Conservation (phyloP, 1,140 invertebrate genomes). For the Liolophura sinensis region DNA sequence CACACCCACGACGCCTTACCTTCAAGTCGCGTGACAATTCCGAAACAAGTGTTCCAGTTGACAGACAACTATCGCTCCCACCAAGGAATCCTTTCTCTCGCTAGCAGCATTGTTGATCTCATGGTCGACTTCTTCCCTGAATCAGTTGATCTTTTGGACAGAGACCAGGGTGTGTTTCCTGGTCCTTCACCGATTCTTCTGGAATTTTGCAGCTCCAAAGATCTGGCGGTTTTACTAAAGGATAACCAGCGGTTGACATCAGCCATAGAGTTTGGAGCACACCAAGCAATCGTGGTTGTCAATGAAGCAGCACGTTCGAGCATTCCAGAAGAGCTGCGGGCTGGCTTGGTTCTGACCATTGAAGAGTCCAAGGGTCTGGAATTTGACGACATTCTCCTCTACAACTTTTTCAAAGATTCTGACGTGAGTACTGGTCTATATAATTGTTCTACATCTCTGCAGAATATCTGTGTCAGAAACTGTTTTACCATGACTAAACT, state of each 20-base stretch:
- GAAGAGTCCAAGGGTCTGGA: conserved; percentile 31
- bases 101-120: conserved; percentile 48
- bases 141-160: conserved; percentile 48
- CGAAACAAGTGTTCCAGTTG: conserved; percentile 41
- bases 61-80: conserved; percentile 54
- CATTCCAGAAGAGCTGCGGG: conserved; percentile 14
- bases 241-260: conserved; percentile 11
- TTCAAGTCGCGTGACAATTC: conserved; percentile 30
- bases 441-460: too few species aligned
- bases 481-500: too few species aligned
- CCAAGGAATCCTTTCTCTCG: conserved; percentile 46
- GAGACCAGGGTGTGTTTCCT: conserved; percentile 47
- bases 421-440: conserved; percentile 1
- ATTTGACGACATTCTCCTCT: conserved; percentile 31
- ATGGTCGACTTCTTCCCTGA: conserved; percentile 51
- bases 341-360: conserved; percentile 22
- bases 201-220: conserved; percentile 26
- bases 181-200: conserved; percentile 48
- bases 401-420: conserved; percentile 35
- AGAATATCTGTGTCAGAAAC: too few species aligned
- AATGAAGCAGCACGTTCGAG: conserved; percentile 14
- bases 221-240: conserved; percentile 8
- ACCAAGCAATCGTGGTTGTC: conserved; percentile 26
- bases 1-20: conserved; percentile 35
- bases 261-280: conserved; percentile 27